A percentile compares a stretch with the other conserved stretches of the same genome.
These are phyloP conservation scores for Daboia siamensis DNA, from an alignment of 2,113 vertebrate species.

Conservation along the genomic window DNA sequence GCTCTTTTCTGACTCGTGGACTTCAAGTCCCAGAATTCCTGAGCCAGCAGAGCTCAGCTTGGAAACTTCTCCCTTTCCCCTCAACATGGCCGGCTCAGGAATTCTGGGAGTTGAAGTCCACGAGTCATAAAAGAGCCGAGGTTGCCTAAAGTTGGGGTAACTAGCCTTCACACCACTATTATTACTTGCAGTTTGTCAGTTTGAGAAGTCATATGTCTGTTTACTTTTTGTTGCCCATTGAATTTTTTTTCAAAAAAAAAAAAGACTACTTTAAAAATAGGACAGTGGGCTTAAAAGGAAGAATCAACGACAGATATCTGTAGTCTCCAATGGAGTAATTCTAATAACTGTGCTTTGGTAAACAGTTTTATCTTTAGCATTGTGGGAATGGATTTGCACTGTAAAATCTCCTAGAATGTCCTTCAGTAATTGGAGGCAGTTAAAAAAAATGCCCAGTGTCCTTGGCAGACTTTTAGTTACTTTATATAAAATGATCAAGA, in stretches of 20 bases:
- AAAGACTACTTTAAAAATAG: not conserved
- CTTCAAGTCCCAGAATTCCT: no score
- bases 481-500: conserved; percentile 2
- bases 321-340: conserved; percentile 36
- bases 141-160: not conserved
- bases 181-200: not conserved
- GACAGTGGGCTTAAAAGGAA: not conserved
- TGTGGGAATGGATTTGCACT: conserved; percentile 52
- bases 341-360: not conserved
- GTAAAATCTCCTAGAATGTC: conserved; percentile 55
- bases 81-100: no score
- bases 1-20: no score
- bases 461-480: not conserved
- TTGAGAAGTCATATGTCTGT: not conserved
- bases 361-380: conserved; percentile 45
- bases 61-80: no score
- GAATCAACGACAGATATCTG: conserved; percentile 36
- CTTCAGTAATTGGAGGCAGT: conserved; percentile 31
- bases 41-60: no score
- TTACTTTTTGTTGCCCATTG: not conserved
- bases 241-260: not conserved
- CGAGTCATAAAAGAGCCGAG: no score
- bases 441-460: conserved; percentile 23
- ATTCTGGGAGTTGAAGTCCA: no score
- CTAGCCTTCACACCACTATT: not conserved